Percentiles rank a stretch among this genome's conserved stretches.
phyloP scores from a whole-genome alignment of 2,113 vertebrate species.

The Trogon surrucura region DNA sequence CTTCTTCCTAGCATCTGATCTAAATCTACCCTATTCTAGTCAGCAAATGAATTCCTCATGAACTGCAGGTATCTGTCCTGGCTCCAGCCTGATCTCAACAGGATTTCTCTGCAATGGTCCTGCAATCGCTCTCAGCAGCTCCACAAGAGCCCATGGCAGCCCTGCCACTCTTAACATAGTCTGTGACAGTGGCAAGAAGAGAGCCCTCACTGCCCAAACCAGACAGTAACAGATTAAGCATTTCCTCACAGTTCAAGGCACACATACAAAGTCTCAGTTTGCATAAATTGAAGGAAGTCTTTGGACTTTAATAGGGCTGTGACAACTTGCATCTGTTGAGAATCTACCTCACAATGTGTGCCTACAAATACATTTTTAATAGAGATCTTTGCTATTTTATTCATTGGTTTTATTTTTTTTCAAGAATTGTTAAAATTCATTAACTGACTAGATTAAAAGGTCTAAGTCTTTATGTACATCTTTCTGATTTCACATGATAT shows the following conservation, averaged over 20 bases:
- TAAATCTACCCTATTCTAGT: not conserved
- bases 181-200: not conserved
- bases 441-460: not conserved
- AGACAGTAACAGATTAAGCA: not conserved
- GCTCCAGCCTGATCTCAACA: not conserved
- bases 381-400: not conserved
- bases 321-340: not conserved
- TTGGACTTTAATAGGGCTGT: not conserved
- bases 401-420: fast-evolving
- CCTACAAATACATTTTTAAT: not conserved
- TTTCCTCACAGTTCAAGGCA: not conserved
- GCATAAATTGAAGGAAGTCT: not conserved
- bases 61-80: not conserved
- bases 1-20: too few species aligned
- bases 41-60: not conserved
- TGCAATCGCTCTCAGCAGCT: not conserved
- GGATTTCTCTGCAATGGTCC: not conserved
- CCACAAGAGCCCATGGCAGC: not conserved
- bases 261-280: not conserved
- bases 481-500: not conserved
- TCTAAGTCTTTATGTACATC: not conserved
- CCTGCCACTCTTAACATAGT: not conserved
- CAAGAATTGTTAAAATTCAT: not conserved
- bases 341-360: not conserved
- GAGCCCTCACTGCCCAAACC: not conserved